Conservation (phyloP, 2,888 invertebrate species). For the Drosophila birchii region DNA sequence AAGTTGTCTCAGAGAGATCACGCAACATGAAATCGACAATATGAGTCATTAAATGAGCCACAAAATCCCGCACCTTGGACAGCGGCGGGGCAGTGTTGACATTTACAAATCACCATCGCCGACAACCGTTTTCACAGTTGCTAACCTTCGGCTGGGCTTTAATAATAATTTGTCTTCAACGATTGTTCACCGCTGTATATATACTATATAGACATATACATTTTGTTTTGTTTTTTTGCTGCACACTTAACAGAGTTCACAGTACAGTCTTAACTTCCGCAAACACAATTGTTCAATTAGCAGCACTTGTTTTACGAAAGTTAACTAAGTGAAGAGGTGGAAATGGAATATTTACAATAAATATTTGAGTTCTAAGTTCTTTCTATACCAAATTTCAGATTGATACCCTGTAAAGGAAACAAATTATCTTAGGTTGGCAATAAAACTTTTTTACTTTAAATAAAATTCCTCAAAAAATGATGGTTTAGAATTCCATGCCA, state of each 20-base stretch:
- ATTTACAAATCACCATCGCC: conserved; percentile 76
- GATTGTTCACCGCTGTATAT: conserved; percentile 38
- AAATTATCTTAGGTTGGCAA: not conserved
- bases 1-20: conserved; percentile 72
- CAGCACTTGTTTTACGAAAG: conserved; percentile 5
- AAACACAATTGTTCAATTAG: conserved; percentile 47
- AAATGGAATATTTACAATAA: not conserved
- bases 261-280: conserved; percentile 37
- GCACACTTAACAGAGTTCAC: conserved; percentile 3
- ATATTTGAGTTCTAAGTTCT: not conserved
- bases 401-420: not conserved
- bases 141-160: conserved; percentile 36
- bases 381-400: conserved; percentile 3
- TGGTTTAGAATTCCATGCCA: not conserved
- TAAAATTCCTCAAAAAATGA: not conserved
- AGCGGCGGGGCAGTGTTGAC: conserved; percentile 64
- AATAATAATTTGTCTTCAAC: conserved; percentile 44
- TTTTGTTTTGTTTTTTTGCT: conserved; percentile 1
- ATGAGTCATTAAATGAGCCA: conserved; percentile 67
- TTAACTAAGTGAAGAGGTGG: conserved; percentile 1
- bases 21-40: conserved; percentile 74
- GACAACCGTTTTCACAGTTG: conserved; percentile 45
- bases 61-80: conserved; percentile 45
- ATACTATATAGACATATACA: not conserved
- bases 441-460: not conserved